These are phyloP conservation scores for Microctonus brassicae DNA, from an alignment of 2,888 invertebrate genomes.

Conservation along the genomic window DNA sequence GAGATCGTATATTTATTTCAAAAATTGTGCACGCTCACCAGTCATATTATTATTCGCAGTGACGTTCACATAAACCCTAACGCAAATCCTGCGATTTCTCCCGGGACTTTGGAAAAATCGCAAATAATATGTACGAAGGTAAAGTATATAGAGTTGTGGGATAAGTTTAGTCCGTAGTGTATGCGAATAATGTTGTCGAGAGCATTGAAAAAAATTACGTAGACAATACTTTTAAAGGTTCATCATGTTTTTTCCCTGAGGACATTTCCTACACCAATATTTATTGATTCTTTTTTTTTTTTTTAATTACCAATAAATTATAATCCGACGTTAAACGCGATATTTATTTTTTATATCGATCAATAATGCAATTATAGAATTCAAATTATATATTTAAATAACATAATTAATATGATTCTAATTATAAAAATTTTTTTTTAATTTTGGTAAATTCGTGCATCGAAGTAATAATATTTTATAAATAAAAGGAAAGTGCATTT, in stretches of 20 bases:
- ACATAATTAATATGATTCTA: no score
- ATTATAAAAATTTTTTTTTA: no score
- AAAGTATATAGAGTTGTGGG: constrained; percentile 29
- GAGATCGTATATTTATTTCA: constrained; percentile 8
- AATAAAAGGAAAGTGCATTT: no score
- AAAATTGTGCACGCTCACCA: not conserved
- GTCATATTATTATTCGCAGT: constrained; percentile 56
- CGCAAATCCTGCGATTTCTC: constrained; percentile 67
- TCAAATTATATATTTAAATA: no score
- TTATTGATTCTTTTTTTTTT: constrained; percentile 50
- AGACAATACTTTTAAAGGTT: constrained; percentile 39
- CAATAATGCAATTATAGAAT: no score
- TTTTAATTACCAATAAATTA: not conserved
- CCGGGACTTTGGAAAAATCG: constrained; percentile 60
- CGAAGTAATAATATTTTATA: no score
- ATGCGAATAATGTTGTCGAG: not conserved
- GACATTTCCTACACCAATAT: constrained; percentile 48
- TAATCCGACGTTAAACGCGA: not conserved
- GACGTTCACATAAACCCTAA: constrained; percentile 52
- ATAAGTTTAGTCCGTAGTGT: constrained; percentile 50
- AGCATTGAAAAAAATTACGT: not conserved
- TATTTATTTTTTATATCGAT: no score
- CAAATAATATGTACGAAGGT: constrained; percentile 61
- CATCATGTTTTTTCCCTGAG: constrained; percentile 45
- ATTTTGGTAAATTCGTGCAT: no score